Base-by-base conservation (phyloP, 2,888 invertebrate genomes). In the Drosophila flavopinicola region DNA sequence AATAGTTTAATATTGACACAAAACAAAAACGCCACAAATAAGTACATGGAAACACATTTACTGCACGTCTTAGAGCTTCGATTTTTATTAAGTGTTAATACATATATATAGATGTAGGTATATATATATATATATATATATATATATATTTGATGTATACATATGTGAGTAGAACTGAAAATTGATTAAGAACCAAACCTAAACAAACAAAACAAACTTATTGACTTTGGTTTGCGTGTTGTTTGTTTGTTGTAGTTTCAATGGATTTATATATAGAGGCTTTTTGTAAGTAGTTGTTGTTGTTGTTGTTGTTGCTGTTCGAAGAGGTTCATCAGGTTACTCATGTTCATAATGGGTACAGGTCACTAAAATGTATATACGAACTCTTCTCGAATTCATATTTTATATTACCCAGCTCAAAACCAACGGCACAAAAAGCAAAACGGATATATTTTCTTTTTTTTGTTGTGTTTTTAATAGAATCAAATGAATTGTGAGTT, bases 11-110 rank as follows among this genome's bases (percentile, higher is more conserved):
- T 57, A 76, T 75, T 44, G 61, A 63, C 59, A 76, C 58, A 70
- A 66, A 73, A 75, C 32, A 57, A 70, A 70, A 88, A 77, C 66
- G 65, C 69, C 69, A 75, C 65, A 84, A 76, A 87, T 67, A 84
- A 74, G 63, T 71, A 84, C 76, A 83, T 75, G 70, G 65, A 78
- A 77, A 74, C 74, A 78, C 76, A 78, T 82, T 88, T 86, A 89
- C 89, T 89, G 89, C 84, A 89, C 86, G 88, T 88, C 87, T 78
- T 80, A 90, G 90, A 90, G 90, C 90, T 90, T 90, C 90, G 90
- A 90, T 89, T 87, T 87, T 66, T 60, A 67, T 61, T 71, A 33
- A 66, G 70, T 66, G 75, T 80, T 25, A 23, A 20, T 41, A 59
- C 52, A 72, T 49, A 68, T 56, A 58, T 64, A 64, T 56, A 65